Base-by-base conservation (phyloP, 2,888 invertebrate species). In the Tenthredo mesomela region DNA sequence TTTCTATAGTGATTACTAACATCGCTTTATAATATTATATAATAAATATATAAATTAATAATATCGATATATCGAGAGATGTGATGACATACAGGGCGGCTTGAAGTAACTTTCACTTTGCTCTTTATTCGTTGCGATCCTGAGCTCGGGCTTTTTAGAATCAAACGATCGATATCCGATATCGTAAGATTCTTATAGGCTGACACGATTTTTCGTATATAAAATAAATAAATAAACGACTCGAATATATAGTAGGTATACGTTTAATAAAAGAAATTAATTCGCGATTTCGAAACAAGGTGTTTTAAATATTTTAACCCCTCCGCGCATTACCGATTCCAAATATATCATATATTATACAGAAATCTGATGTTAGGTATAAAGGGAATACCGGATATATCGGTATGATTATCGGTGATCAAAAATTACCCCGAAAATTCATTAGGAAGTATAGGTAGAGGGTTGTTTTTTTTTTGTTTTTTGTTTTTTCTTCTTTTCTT, bases 1-100 rank as follows among this genome's bases (percentile, higher is more conserved):
- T 71, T 84, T 80, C 84, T 84, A 84, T 84, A 65, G 84, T 84
- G 84, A 84, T 84, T 61, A 29, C 84, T 84, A 84, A 80, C 78
- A 80, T 80, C 78, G 84, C 84, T 84, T 84, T 78, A 54, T 50
- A 47, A 54, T 50, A 47, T 18, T 47, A 50, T 85, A 47, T 18
- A 29, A 50, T 85, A 80, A 54, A 84, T 84, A 78, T 78, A 85
- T 84, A 80, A 85, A 82, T 84, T 80, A 80, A 80, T 61, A 77
- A 65, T 82, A 67, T 82, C 43, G 67, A 67, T 61, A 61, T 80
- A 80, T 80, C 80, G 82, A 82, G 33, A 82, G 82, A 82, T 82
- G 82, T 82, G 65, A 58, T 40, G 82, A 82, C 65, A 82, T 82
- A 70, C 82, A 82, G 82, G 82, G 82, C 70, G 82, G 54, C 82